A percentile compares a stretch with the other conserved stretches of the same genome.
phyloP scores from a whole-genome alignment of 2,888 invertebrate species.

The Helobdella robusta region DNA sequence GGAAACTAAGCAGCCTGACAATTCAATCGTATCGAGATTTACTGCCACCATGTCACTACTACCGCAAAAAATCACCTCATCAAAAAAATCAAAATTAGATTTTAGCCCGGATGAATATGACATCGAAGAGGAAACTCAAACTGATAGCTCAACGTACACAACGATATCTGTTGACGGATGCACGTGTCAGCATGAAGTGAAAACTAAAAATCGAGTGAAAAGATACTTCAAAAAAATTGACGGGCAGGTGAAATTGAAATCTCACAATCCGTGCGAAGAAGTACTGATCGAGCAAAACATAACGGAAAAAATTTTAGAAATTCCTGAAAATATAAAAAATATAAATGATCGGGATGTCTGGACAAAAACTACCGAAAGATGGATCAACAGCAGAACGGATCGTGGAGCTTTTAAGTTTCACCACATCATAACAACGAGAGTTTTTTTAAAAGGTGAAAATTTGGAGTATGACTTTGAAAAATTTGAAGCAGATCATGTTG shows the following conservation, averaged over 20 bases:
- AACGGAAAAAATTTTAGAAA: conserved; percentile 8
- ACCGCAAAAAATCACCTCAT: too few species aligned
- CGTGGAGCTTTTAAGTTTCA: conserved; percentile 15
- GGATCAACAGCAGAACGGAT: not conserved
- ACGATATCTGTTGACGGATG: not conserved
- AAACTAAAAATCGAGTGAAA: not conserved
- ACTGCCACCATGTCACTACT: too few species aligned
- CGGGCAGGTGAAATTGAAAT: not conserved
- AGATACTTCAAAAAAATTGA: conserved; percentile 12
- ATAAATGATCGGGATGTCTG: not conserved
- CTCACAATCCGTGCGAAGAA: not conserved
- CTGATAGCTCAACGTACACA: not conserved
- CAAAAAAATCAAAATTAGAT: not conserved
- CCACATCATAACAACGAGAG: conserved; percentile 11
- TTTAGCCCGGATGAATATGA: not conserved
- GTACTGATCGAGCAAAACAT: conserved; percentile 13
- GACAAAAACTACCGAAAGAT: conserved; percentile 5
- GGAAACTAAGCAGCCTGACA: not conserved
- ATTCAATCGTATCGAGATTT: too few species aligned
- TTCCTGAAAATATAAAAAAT: not conserved
- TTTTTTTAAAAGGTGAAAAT: not conserved
- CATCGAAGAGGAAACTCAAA: conserved; percentile 3
- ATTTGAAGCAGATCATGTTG: not conserved
- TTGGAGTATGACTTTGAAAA: not conserved
- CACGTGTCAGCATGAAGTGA: conserved; percentile 3